phyloP scores from a whole-genome alignment of 2,797 vertebrate species.

The Sebastes oblongus region DNA sequence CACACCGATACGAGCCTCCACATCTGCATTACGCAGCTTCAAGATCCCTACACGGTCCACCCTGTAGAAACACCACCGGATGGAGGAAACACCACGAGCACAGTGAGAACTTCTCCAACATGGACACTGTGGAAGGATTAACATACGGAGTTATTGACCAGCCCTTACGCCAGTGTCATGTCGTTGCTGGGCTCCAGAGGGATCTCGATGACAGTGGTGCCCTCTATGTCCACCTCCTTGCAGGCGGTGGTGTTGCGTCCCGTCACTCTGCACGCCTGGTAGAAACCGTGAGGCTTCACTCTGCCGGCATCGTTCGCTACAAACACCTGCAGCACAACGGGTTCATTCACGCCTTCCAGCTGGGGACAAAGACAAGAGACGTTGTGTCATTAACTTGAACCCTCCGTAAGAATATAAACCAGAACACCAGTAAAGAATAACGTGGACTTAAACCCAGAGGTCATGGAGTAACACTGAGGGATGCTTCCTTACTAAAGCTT shows the following conservation, averaged over 20 bases:
- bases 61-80: conserved; percentile 70
- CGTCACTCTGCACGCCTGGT: conserved; percentile 97
- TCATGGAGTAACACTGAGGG: background rate
- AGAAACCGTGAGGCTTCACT: conserved; percentile 98
- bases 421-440: background rate
- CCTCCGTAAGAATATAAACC: background rate
- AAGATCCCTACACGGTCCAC: conserved; percentile 98
- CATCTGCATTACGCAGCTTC: conserved; percentile 97
- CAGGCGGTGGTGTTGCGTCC: conserved; percentile 98
- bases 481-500: background rate
- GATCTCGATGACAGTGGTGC: conserved; percentile 97
- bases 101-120: background rate
- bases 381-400: background rate
- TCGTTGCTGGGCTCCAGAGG: conserved; percentile 93
- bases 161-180: conserved; percentile 95
- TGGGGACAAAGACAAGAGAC: conserved; percentile 57
- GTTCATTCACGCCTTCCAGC: conserved; percentile 95
- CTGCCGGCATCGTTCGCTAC: conserved; percentile 96
- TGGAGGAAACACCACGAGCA: background rate
- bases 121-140: background rate
- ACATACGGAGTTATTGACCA: background rate
- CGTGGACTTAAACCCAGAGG: background rate
- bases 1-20: conserved; percentile 97
- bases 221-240: conserved; percentile 98
- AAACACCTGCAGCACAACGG: conserved; percentile 95